Conservation (phyloP, 2,797 vertebrate genomes). For the Hozukius guyotensis region DNA sequence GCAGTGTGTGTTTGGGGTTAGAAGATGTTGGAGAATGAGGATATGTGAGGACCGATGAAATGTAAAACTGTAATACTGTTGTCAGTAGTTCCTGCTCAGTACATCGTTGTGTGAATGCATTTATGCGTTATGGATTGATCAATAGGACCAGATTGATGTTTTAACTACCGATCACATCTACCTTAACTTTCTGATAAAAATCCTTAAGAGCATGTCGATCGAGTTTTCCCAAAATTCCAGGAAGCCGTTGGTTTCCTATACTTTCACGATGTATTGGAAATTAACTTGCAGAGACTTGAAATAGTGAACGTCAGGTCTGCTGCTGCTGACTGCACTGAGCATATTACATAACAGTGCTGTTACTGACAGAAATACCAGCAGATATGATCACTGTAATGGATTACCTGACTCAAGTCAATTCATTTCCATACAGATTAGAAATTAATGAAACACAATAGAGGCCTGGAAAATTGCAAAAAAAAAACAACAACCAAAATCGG, state of each 20-base stretch:
- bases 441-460: not conserved
- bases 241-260: not conserved
- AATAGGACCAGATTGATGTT: not conserved
- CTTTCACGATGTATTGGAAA: not conserved
- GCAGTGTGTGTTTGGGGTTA: slow-evolving; percentile 29
- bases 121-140: not conserved
- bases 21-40: not conserved
- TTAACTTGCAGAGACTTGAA: not conserved
- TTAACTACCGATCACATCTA: not conserved
- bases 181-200: not conserved
- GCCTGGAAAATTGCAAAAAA: not conserved
- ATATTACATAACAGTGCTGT: not conserved
- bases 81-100: slow-evolving; percentile 40
- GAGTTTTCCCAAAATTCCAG: not conserved
- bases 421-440: not conserved
- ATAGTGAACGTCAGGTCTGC: not conserved
- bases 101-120: slow-evolving; percentile 26
- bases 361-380: not conserved
- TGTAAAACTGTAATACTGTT: slow-evolving; percentile 29
- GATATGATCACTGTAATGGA: not conserved
- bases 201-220: not conserved
- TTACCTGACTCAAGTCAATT: not conserved
- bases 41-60: not conserved
- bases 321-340: not conserved
- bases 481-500: not conserved